Evolutionary conservation across 2,113 vertebrate genomes (phyloP), one percentile per base, ranked within the genome.

Genomic region (Paracanthobrama guichenoti): DNA sequence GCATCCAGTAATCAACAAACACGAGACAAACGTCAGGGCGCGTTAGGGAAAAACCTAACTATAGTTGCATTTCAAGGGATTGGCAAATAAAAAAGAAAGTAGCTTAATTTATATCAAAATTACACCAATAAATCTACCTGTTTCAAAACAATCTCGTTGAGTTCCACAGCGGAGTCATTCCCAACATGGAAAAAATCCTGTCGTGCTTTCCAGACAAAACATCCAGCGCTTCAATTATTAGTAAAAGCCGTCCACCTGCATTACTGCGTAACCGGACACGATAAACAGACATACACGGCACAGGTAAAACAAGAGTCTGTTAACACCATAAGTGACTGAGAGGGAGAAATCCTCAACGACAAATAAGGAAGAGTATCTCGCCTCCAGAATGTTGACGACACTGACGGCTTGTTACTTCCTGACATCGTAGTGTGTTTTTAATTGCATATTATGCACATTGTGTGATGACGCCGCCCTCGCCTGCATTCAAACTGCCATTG

Each of bases 401-500:
- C 48, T 10, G 28, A 5, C 28, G 62, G 12, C 46, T 31, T 67
- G 24, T 71, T 72, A 82, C 80, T 82, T 82, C 80, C 80, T 82
- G 66, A 72, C 80, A 81, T 81, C 22, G 48, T 6, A 13, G 46
- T 22, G 24, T 26, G 66, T 16, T 48, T n/a, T 44, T 81, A 67
- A 81, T 82, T 72, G 48, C 28, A 18, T 64, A 71, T 16, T n/a
- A n/a, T n/a, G n/a, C n/a, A n/a, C n/a, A n/a, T 26, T 31, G 59
- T 11, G 44, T 20, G 28, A 42, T 26, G 66, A 71, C 64, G 80
- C 80, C 22, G 80, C 80, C 80, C 80, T 72, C 80, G 48, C 31
- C 80, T 35, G 80, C 64, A 39, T 57, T 71, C 48, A 55, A 13
- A 9, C 31, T 42, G 80, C 8, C 22, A 57, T 24, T 82, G 50